Evolutionary conservation across 2,797 vertebrate genomes (phyloP), one percentile per base, ranked within the genome.

Genomic region (Gadopsis marmoratus): DNA sequence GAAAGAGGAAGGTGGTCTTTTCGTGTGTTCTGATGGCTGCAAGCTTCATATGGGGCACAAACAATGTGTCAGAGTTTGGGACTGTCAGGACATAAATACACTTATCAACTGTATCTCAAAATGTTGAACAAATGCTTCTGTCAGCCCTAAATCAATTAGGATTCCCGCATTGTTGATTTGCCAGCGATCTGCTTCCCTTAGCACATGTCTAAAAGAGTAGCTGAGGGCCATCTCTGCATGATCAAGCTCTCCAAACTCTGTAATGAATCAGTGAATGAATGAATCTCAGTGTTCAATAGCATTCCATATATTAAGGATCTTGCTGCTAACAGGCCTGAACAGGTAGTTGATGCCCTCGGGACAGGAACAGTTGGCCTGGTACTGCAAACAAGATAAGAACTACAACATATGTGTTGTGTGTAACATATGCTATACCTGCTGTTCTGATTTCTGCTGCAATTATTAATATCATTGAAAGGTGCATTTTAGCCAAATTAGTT

Each of bases 301-400:
- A 91, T 90, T 91, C 88, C 89, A 81, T 31, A 70, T 76, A 65
- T 66, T 13, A 66, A 78, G 37, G 47, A 83, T 69, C 33, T 19
- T 12, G 65, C 60, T 67, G 74, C 61, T 21, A 53, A 68, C 91
- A 91, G 79, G 92, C 86, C 86, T 68, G 41, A 55, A 69, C 92
- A 89, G 74, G 91, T 50, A 72, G 17, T 55, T 33, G 47, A 33
- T 79, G 55, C 86, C 90, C 77, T n/a, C 21, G 45, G 86, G 89
- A 88, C 55, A 70, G n/a, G 47, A 79, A 84, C 79, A 84, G 23
- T 80, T 81, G 59, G 47, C n/a, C 53, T 65, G 62, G 71, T 71
- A 31, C 74, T 79, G 41, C 75, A 81, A 53, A 78, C 59, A 62
- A 62, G 35, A 69, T 43, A 39, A 68, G 26, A 61, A 23, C 47